Evolutionary conservation across 1,140 invertebrate genomes (phyloP), one percentile per base, ranked within the genome.

Genomic region (Papilio glaucus): DNA sequence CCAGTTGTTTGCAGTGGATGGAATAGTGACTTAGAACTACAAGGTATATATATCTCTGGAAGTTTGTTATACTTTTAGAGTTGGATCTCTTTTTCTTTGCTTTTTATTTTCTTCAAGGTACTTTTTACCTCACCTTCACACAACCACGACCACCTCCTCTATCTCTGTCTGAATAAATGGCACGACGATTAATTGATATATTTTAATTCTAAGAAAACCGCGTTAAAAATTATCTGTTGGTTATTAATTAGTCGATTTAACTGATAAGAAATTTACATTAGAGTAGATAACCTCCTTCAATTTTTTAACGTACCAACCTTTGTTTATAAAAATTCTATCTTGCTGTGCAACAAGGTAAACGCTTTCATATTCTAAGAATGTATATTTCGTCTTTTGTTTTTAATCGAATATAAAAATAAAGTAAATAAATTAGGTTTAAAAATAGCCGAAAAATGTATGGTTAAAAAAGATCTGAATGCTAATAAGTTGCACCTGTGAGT

Each of bases 171-270:
- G 7, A 49, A 49, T 21, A 49, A 49, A 49, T 49, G 45, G 45
- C 7, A 9, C 18, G 7, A 49, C 15, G 21, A 49, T 49, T 21
- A 21, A 10, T 5, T 45, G 4, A 21, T 49, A 10, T 49, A n/a
- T 49, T n/a, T 49, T 5, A 21, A 49, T 45, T 21, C 18, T 18
- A 21, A 6, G 21, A 49, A 8, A 49, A 49, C 9, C 45, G 18
- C 21, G 45, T 21, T 49, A 21, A 49, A 49, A 49, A 18, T 49
- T 49, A 49, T 49, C 45, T 21, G 45, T 49, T 18, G 45, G 45
- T 49, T 49, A 53, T 53, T 53, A 53, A 53, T 53, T 53, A 53
- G 45, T 53, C 45, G 21, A 24, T 6, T 2, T 53, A 24, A 12
- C 24, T 57, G 21, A 57, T 57, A 57, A 57, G 0, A 26, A 57